Base-by-base conservation (phyloP, 2,113 vertebrate genomes). In the Serinus canaria region DNA sequence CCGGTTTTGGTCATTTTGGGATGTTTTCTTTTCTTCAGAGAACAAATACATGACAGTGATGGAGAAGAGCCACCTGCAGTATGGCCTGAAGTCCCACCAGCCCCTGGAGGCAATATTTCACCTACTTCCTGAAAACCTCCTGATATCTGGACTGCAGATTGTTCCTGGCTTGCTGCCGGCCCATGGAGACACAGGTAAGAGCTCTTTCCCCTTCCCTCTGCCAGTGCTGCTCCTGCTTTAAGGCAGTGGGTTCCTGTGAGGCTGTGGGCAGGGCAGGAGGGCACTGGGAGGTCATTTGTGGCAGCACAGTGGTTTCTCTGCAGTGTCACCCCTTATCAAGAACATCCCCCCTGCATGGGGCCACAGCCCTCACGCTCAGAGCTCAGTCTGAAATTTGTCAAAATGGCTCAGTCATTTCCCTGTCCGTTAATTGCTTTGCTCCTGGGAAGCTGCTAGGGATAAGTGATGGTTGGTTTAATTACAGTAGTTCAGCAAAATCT, bases 81-180 rank as follows among this genome's bases (percentile, higher is more conserved):
- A 98, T 68, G 52, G 49, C 21, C 62, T 99, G 58, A 98, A 96
- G 95, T 95, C 83, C 6, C 98, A 99, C 73, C 97, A 96, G 3
- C 84, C 97, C 3, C 68, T 99, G 94, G 97, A 95, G 83, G 82
- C 82, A 0, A 49, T 97, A 69, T 97, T 97, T 94, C 98, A 99
- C 85, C 98, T 99, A 3, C 94, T 99, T 43, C 99, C 99, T 0
- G 98, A 99, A 96, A 99, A 99, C 91, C 92, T 98, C 20, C 97
- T 99, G 30, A 74, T 98, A 23, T 99, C 99, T 2, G 98, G 98
- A 30, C 92, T 97, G 49, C 98, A 99, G 89, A 96, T 50, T 13
- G 62, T 99, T 75, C 99, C 99, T 0, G 99, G 99, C 1, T 93
- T 99, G 41, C 88, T 97, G 33, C 93, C 96, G 0, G 96, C 97